These are phyloP conservation scores for Zaprionus camerounensis DNA, from an alignment of 1,140 invertebrate species.

Conservation along the genomic window DNA sequence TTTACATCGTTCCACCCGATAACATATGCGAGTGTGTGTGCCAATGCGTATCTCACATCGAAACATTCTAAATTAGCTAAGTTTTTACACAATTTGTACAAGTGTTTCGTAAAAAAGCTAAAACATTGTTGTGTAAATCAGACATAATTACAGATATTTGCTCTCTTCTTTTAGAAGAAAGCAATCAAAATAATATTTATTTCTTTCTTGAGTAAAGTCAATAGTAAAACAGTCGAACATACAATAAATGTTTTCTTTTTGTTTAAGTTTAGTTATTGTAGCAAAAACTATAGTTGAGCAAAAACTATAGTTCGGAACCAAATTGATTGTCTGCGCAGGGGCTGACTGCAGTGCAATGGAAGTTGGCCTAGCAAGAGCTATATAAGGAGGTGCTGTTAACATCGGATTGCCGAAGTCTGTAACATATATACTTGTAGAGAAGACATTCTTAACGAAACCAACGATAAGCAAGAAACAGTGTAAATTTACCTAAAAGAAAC, in stretches of 20 bases:
- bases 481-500: too few species aligned
- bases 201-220: not conserved
- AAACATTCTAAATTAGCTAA: not conserved
- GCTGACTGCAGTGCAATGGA: slow-evolving; percentile 26
- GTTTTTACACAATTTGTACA: slow-evolving; percentile 4
- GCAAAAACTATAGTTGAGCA: slow-evolving; percentile 4
- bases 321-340: slow-evolving; percentile 47
- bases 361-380: slow-evolving; percentile 5
- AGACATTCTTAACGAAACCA: not conserved
- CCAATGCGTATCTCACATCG: not conserved
- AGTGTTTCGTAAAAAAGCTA: not conserved
- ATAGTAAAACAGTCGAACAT: slow-evolving; percentile 1
- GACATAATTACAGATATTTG: not conserved
- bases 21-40: not conserved
- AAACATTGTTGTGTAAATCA: not conserved
- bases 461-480: too few species aligned
- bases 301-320: slow-evolving; percentile 28
- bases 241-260: not conserved
- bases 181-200: not conserved
- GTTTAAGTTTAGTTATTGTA: not conserved
- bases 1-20: slow-evolving; percentile 14
- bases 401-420: not conserved
- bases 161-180: not conserved
- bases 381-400: not conserved
- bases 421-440: not conserved